Evolutionary conservation across 2,797 vertebrate species (phyloP).

Genomic region (Chelon labrosus): DNA sequence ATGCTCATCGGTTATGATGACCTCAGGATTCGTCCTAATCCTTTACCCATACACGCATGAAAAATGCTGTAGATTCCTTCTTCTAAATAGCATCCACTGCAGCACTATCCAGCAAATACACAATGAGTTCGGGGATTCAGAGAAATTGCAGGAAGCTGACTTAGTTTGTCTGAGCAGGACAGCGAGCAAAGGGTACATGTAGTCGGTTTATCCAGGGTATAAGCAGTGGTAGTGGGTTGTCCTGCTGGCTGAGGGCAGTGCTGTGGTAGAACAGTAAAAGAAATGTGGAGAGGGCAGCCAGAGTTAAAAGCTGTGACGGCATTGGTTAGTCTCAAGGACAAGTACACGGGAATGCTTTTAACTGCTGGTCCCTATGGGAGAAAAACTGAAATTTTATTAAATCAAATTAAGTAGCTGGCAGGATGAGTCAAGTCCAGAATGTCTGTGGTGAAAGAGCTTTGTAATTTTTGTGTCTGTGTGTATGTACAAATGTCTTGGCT

Average conservation of each 20-base stretch:
- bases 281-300: conserved; percentile 34
- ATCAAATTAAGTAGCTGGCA: conserved; percentile 55
- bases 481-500: conserved; percentile 5
- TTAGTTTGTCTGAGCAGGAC: conserved; percentile 6
- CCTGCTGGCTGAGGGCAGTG: conserved; percentile 21
- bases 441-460: conserved; percentile 46
- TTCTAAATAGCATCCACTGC: background rate
- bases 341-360: conserved; percentile 76
- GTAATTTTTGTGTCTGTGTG: conserved; percentile 40
- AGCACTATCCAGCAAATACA: background rate
- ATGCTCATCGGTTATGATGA: too few relatives aligned
- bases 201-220: background rate
- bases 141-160: background rate
- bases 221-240: conserved; percentile 1
- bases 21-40: background rate
- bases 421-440: conserved; percentile 44
- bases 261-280: conserved; percentile 29
- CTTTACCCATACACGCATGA: background rate
- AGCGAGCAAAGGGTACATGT: background rate
- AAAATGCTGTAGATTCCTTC: background rate
- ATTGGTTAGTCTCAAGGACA: conserved; percentile 54
- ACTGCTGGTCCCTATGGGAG: conserved; percentile 48
- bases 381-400: conserved; percentile 60
- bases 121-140: background rate
- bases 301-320: conserved; percentile 59